Evolutionary conservation across 2,888 invertebrate genomes (phyloP).

Genomic region (Latrodectus hesperus): DNA sequence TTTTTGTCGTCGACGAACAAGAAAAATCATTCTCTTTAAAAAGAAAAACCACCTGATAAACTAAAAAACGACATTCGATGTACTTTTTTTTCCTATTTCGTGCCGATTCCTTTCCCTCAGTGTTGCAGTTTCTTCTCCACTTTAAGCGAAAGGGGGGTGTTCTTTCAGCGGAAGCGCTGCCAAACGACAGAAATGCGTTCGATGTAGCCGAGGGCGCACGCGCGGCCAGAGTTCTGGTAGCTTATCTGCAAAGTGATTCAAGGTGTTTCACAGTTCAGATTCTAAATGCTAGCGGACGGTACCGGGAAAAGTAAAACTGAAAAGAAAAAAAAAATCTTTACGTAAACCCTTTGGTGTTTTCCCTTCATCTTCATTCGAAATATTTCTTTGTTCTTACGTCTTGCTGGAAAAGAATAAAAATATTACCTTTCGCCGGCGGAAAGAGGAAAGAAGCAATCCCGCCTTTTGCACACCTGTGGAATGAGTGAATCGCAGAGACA

Average conservation of each 20-base stretch:
- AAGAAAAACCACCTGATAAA: constrained; percentile 57
- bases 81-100: constrained; percentile 17
- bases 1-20: constrained; percentile 15
- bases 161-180: constrained; percentile 28
- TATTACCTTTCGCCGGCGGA: background rate
- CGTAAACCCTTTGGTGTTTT: background rate
- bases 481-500: background rate
- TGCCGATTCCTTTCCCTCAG: constrained; percentile 12
- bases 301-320: background rate
- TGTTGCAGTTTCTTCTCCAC: constrained; percentile 13
- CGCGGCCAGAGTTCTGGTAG: constrained; percentile 35
- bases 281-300: constrained; percentile 33
- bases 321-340: background rate
- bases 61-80: constrained; percentile 41
- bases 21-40: constrained; percentile 29
- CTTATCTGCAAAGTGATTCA: constrained; percentile 68
- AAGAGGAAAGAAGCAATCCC: background rate
- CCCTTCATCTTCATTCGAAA: background rate
- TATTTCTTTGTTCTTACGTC: background rate
- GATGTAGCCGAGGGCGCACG: constrained; percentile 53
- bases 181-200: constrained; percentile 57
- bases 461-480: constrained; percentile 3
- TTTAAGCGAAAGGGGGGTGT: constrained; percentile 29
- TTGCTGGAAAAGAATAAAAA: background rate
- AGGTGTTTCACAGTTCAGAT: constrained; percentile 49